Evolutionary conservation across 2,797 vertebrate species (phyloP).

Genomic region (Rhinella marina): DNA sequence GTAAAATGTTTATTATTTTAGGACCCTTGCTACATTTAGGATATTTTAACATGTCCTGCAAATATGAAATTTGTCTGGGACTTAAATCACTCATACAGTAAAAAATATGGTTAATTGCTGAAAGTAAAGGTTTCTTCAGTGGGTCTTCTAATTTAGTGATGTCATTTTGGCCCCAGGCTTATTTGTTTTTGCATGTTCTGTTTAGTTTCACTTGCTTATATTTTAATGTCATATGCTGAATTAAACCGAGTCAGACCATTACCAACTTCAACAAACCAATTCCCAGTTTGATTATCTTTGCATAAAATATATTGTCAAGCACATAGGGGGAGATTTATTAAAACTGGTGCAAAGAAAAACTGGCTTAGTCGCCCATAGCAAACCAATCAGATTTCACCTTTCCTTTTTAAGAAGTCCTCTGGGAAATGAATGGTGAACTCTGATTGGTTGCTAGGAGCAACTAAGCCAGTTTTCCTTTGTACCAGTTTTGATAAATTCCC

Average conservation of each 20-base stretch:
- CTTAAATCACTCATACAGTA: slow-evolving; percentile 34
- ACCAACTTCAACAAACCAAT: slow-evolving; percentile 70
- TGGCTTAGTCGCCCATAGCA: no score
- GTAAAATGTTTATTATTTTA: slow-evolving; percentile 63
- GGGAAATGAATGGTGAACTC: no score
- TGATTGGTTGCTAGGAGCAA: no score
- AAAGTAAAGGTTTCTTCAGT: slow-evolving; percentile 41
- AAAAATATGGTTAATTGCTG: slow-evolving; percentile 12
- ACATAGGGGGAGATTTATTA: no score
- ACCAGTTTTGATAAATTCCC: no score
- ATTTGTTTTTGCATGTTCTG: background rate
- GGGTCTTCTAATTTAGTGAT: slow-evolving; percentile 14
- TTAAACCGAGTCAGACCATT: slow-evolving; percentile 53
- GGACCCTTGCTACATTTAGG: background rate
- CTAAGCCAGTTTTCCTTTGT: no score
- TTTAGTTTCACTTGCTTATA: background rate
- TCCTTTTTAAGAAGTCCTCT: no score
- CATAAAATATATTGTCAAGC: slow-evolving; percentile 65
- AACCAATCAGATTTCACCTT: no score
- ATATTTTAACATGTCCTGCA: slow-evolving; percentile 39
- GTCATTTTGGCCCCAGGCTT: background rate
- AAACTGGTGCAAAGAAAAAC: no score
- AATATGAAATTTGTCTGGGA: slow-evolving; percentile 46
- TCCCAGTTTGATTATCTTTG: slow-evolving; percentile 65
- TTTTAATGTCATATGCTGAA: slow-evolving; percentile 45